Base-by-base conservation (phyloP, 2,888 invertebrate genomes). In the Drosophila picticornis region DNA sequence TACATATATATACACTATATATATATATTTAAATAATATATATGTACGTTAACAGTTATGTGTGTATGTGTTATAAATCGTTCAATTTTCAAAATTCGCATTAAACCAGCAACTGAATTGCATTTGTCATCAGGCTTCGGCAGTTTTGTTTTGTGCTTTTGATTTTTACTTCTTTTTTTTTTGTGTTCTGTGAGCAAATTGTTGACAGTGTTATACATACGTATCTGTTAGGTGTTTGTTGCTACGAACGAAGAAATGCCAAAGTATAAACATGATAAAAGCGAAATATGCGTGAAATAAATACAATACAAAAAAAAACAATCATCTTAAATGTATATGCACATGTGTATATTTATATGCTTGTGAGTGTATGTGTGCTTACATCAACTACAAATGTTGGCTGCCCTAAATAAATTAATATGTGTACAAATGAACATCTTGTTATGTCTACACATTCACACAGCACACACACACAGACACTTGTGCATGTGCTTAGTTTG, bases 381-480 rank as follows among this genome's bases (percentile, higher is more conserved):
- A 25, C 9, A 46, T 9, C 46, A 50, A 50, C 27, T 50, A 50
- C 50, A 19, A 50, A 50, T 61, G 46, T 59, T 62, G 71, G 53
- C 56, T 75, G 80, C 74, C 72, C 74, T 66, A 81, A 81, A 82
- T 79, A 70, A 72, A 69, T 63, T 68, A 66, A 67, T 72, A 79
- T 72, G 72, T 57, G 65, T 62, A 66, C 59, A 76, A 76, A 59
- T 55, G 13, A 71, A 61, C 53, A 57, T 50, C 46, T 57, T 55
- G 51, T 34, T 6, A 38, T 56, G 31, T 46, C 25, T 34, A 63
- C 31, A 43, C n/a, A 53, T n/a, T 25, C 22, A 29, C 51, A 27
- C 27, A 31, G 6, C 55, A 48, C 4, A 16, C 9, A 16, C 19
- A 50, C 5, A 2, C 16, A 29, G 36, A 4, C 27, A 38, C 13